Evolutionary conservation across 2,888 invertebrate genomes (phyloP).

Genomic region (Polymixis lichenea): DNA sequence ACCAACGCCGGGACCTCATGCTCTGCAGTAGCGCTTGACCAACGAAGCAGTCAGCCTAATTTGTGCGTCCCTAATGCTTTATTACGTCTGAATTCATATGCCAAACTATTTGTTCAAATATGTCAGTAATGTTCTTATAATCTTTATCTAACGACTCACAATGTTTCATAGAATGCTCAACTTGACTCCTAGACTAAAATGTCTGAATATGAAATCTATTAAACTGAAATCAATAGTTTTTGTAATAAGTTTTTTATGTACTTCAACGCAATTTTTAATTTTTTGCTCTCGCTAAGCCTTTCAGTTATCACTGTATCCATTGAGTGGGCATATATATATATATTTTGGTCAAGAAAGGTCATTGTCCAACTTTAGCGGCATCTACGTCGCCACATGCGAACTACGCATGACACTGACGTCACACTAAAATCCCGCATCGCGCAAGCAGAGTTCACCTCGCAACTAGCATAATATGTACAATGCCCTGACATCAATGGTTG

Average conservation of each 20-base stretch:
- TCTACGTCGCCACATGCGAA: no score
- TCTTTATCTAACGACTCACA: slow-evolving; percentile 1
- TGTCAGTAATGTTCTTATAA: slow-evolving; percentile 2
- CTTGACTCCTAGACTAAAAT: neutral
- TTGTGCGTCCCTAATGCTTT: neutral
- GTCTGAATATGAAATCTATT: neutral
- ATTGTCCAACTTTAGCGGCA: no score
- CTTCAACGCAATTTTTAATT: no score
- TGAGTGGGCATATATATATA: no score
- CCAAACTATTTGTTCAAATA: slow-evolving; percentile 1
- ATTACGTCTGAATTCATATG: slow-evolving; percentile 11
- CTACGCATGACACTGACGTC: no score
- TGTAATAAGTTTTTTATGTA: neutral
- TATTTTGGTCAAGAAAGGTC: no score
- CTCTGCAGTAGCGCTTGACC: no score
- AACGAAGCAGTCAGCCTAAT: neutral
- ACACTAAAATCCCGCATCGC: no score
- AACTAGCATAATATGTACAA: no score
- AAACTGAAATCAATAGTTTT: neutral
- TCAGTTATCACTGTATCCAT: neutral
- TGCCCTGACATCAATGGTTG: no score
- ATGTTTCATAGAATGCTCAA: slow-evolving; percentile 1
- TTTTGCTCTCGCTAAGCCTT: neutral
- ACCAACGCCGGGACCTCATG: no score
- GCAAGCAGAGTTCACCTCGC: no score